Conservation (phyloP, 2,797 vertebrate species). For the Vireo griseus region DNA sequence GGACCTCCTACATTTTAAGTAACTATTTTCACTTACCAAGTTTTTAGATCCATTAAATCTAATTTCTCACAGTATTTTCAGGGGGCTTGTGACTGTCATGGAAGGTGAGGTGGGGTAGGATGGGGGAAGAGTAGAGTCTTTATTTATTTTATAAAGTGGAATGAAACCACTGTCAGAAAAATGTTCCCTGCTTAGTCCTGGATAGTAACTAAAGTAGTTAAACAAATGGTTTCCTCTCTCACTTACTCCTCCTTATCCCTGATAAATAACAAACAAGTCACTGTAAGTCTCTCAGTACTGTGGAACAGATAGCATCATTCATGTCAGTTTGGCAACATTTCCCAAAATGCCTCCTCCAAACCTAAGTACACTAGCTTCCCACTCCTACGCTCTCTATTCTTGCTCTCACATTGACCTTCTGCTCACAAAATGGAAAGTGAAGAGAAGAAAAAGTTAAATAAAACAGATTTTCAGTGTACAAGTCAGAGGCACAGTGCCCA, state of each 20-base stretch:
- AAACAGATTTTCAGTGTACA: constrained; percentile 42
- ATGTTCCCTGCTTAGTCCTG: neutral
- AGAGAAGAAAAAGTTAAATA: constrained; percentile 47
- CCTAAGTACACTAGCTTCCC: constrained; percentile 46
- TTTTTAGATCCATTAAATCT: neutral
- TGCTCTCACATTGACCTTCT: constrained; percentile 57
- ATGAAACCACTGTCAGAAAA: neutral
- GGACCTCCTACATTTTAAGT: neutral
- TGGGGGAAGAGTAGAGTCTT: neutral
- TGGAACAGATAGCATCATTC: constrained; percentile 52
- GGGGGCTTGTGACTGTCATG: neutral
- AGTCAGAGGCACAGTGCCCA: constrained; percentile 47
- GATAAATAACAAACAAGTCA: constrained; percentile 42
- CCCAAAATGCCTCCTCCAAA: constrained; percentile 50
- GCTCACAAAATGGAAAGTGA: constrained; percentile 65
- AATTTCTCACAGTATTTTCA: neutral
- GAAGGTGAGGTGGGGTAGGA: neutral
- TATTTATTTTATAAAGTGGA: neutral
- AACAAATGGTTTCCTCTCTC: constrained; percentile 13
- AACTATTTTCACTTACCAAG: neutral
- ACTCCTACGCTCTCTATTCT: constrained; percentile 59
- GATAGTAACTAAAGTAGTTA: neutral
- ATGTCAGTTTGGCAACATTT: constrained; percentile 47
- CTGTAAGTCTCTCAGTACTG: neutral
- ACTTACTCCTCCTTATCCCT: neutral